Base-by-base conservation (phyloP, 2,888 invertebrate genomes). In the Crepidodera aurea region DNA sequence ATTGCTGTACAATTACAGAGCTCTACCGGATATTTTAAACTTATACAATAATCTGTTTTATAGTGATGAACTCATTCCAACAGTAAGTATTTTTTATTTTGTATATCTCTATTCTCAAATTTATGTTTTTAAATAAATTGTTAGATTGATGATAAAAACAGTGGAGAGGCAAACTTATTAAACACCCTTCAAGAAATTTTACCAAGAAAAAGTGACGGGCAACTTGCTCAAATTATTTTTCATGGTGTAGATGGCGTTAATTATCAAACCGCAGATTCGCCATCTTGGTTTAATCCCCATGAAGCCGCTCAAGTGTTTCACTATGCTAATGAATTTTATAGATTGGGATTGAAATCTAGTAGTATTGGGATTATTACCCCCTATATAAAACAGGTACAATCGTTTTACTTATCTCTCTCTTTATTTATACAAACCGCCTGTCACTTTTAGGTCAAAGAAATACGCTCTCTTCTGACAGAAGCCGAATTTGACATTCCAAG, bases 281-380 rank as follows among this genome's bases (percentile, higher is more conserved):
- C 94, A 0, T 94, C 94, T 1, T 95, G 94, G 93, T 94, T 86
- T 74, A 98, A 98, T 82, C 89, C 90, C 0, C 87, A 89, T 66
- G 97, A 98, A 83, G 91, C 90, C 0, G 83, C 83, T 0, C 84
- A 84, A 77, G 86, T 88, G 1, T 84, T 88, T 65, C 81, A 83
- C 55, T 90, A 90, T 73, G 76, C 90, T 8, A 82, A 86, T 68
- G 83, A 88, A 69, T 80, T 96, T 1, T 90, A 90, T 68, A 85
- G 87, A 63, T 82, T 83, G 51, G 87, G 87, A 18, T 74, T 94
- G n/a, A 77, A 75, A 1, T 81, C 86, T 1, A 84, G 87, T 51
- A 90, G 94, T 70, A 87, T 98, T 74, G 98, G 97, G 2, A 89
- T 98, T 59, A 92, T 98, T 64, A 92, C 96, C 10, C 97, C 97